These are phyloP conservation scores for Philhelius pedissequus DNA, from an alignment of 2,888 invertebrate species.

Conservation along the genomic window DNA sequence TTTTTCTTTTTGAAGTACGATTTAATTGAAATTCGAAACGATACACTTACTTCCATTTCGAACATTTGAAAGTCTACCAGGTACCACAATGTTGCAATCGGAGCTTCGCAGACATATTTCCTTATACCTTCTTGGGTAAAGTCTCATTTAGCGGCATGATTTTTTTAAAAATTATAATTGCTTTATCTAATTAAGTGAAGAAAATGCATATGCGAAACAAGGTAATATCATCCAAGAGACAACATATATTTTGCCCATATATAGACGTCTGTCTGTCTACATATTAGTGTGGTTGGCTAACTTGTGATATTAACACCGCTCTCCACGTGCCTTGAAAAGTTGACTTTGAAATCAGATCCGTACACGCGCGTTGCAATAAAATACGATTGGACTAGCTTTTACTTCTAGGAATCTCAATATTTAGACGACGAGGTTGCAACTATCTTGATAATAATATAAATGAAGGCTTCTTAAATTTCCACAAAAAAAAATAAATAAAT, in stretches of 20 bases:
- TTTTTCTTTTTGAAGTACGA: neutral
- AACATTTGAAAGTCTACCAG: neutral
- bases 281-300: neutral
- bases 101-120: neutral
- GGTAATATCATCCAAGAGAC: neutral
- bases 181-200: neutral
- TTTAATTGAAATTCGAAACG: neutral
- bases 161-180: neutral
- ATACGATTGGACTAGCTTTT: neutral
- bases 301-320: neutral
- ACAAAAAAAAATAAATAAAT: neutral
- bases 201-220: neutral
- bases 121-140: neutral
- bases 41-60: neutral
- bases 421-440: neutral
- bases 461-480: neutral
- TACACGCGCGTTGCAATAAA: slow-evolving; percentile 25
- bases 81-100: neutral
- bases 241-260: neutral
- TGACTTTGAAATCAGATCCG: slow-evolving; percentile 26
- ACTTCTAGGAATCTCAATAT: slow-evolving; percentile 24
- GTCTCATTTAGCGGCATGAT: neutral
- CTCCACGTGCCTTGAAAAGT: slow-evolving; percentile 11
- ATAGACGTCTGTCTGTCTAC: neutral
- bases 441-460: neutral